Percentiles rank a stretch among this genome's conserved stretches.
Conservation (phyloP, 2,797 vertebrate genomes). For the Bucorvus abyssinicus region DNA sequence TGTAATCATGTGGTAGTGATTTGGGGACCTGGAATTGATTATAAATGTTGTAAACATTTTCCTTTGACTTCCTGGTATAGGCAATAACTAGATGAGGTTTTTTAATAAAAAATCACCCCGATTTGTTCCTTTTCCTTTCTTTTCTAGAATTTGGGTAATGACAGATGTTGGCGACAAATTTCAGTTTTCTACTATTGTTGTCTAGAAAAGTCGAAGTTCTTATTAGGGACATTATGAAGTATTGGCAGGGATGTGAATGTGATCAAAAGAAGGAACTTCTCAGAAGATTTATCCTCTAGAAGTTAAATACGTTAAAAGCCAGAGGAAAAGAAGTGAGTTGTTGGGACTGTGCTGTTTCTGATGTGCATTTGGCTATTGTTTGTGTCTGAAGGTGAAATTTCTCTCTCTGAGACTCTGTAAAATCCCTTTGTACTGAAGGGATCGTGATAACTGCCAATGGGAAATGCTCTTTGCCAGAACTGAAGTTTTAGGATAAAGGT, state of each 20-base stretch:
- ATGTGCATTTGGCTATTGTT: not conserved
- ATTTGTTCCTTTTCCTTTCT: not conserved
- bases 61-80: not conserved
- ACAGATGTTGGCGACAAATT: not conserved
- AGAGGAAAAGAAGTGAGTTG: not conserved
- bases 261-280: not conserved
- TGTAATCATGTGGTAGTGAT: slow-evolving; percentile 27
- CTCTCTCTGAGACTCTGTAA: not conserved
- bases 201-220: not conserved
- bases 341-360: not conserved
- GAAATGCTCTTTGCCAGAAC: not conserved
- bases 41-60: slow-evolving; percentile 4
- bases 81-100: not conserved
- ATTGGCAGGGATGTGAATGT: not conserved
- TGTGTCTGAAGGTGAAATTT: not conserved
- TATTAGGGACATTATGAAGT: not conserved
- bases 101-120: not conserved
- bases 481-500: not conserved
- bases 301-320: not conserved
- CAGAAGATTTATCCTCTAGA: not conserved
- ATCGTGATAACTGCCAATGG: not conserved
- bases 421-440: not conserved
- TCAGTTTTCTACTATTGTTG: not conserved
- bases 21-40: slow-evolving; percentile 28
- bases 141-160: not conserved